Base-by-base conservation (phyloP, 2,113 vertebrate species). In the Ardeotis arabs region DNA sequence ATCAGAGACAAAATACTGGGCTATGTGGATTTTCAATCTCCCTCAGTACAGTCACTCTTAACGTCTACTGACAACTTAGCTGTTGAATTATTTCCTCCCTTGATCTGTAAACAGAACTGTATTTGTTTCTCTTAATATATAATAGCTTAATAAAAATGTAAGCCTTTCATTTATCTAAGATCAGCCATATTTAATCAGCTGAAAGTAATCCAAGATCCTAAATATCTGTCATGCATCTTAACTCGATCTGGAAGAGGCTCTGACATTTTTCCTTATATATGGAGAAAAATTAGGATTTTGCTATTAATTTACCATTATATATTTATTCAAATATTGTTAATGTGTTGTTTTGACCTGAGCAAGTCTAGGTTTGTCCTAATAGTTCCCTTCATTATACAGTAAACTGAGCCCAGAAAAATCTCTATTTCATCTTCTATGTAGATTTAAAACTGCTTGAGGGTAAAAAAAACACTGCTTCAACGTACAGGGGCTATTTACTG, bases 191-290 rank as follows among this genome's bases (percentile, higher is more conserved):
- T 91, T 75, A 74, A 80, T 47, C 66, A 69, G 23, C 62, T 80
- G 95, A 81, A 95, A 95, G 78, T 83, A 91, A 90, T 56, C 44
- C 83, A 75, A 91, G 87, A 95, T 84, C 24, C 83, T 58, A 72
- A 96, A 83, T 63, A 90, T 37, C 60, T 50, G 58, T 83, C 72
- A 82, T 63, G n/a, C 39, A 82, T 74, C 81, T 96, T 94, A 66
- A 91, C 94, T 92, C 67, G 9, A 77, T 44, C 58, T 91, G 41
- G 70, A 87, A 89, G 62, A 87, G 8, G 13, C 22, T 84, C 1
- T 8, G 87, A 85, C 12, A 41, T 73, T 84, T 66, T 86, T 41
- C 12, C 29, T 91, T 55, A 18, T 7, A 44, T 53, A 62, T 4
- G 33, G 25, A 84, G 9, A n/a, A 81, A 33, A 87, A 50, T 3